Base-by-base conservation (phyloP, 1,140 invertebrate species). In the Drosophila bocqueti region DNA sequence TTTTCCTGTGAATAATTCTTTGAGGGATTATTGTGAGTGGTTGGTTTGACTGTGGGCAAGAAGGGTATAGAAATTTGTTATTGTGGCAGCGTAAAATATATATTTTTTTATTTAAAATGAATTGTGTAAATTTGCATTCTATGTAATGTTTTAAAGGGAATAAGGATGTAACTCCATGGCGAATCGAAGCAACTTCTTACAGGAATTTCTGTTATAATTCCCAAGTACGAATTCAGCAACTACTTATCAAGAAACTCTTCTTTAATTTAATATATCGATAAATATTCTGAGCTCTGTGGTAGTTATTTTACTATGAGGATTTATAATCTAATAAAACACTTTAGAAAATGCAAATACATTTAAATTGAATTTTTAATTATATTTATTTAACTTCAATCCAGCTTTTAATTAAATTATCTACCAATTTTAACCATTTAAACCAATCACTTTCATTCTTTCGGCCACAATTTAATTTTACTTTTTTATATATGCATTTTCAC, bases 1-100 rank as follows among this genome's bases (percentile, higher is more conserved):
- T 72, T 26, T 34, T 13, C 3, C 13, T 7, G 40, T 3, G 8
- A 24, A 34, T 45, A 45, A 64, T 55, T 74, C 29, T 42, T 43
- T 43, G 21, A 36, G 42, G 42, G 24, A 67, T 38, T 66, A 66
- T 29, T 46, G 42, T 24, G 16, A 63, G 42, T 18, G 29, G n/a
- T 13, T 18, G 24, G 9, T n/a, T 34, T 63, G 31, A 36, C 42
- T 66, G 46, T 46, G 8, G 18, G 21, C 24, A 21, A 4, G 9
- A 2, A 10, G 29, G 9, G 31, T 34, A 10, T 34, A 8, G 31
- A 40, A 29, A 58, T 3, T 31, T 42, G 31, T 55, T 11, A 31
- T 57, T 45, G 11, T 38, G 11, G 34, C 13, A 31, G 2, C 8
- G 4, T 0, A 34, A n/a, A 42, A 26, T 29, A 26, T 38, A 38